Evolutionary conservation across 2,113 vertebrate species (phyloP), one percentile per base, ranked within the genome.

Genomic region (Chauna torquata): DNA sequence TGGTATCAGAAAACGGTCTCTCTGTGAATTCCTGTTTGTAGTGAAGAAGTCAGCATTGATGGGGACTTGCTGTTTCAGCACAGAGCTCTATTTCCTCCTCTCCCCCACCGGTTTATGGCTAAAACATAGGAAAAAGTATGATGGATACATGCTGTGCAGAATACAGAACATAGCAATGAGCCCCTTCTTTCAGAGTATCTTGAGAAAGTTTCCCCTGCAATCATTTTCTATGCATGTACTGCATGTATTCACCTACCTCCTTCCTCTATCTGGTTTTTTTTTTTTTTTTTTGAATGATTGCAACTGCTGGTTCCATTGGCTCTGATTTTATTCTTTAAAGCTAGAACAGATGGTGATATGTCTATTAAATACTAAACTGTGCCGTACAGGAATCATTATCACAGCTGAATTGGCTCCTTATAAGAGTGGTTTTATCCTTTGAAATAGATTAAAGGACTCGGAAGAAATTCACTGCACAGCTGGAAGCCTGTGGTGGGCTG

Each of bases 241-340:
- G 7, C 25, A 30, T 79, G 40, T 36, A 42, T 81, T 76, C 40
- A 23, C 77, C 81, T 34, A 17, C 25, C n/a, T 90, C 55, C 49
- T 84, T 84, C 44, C 68, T 81, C 55, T 74, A 4, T 12, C 14
- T 32, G 11, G n/a, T n/a, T 47, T 44, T 34, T 68, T 8, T 22
- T 66, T 65, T 18, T 61, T 47, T 20, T 42, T 19, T 47, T 32
- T 5, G 17, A 74, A 55, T 34, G 49, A 66, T 82, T 83, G 88
- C 80, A 92, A 47, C 86, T 91, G 68, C 69, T 88, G 52, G 38
- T 92, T 93, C 82, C 0, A 0, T 96, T 93, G 68, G 81, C 52
- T 96, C 57, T 1, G 7, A 76, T 82, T 95, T 95, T 94, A 94
- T 94, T 94, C 94, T 95, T 97, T 94, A 94, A 96, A 91, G 74